Percentiles rank a stretch among this genome's conserved stretches.
phyloP scores from a whole-genome alignment of 2,113 vertebrate genomes.

The Ptilorrhoa leucosticta region DNA sequence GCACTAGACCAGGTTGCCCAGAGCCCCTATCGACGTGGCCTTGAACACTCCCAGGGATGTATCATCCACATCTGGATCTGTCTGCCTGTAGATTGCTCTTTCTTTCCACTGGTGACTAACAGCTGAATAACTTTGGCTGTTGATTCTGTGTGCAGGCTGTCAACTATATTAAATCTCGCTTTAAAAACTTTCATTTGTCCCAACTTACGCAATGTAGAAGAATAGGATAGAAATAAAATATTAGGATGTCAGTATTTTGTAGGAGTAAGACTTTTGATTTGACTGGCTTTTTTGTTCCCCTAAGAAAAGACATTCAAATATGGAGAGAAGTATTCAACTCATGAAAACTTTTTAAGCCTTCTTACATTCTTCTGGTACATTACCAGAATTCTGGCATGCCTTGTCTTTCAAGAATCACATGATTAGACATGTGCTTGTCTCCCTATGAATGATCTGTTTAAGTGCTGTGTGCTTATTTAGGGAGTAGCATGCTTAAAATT shows the following conservation, averaged over 20 bases:
- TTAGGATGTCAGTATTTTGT: background rate
- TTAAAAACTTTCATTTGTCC: background rate
- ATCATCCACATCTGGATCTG: background rate
- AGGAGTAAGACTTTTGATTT: background rate
- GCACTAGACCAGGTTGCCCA: no score
- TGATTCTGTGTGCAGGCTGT: background rate
- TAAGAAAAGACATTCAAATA: background rate
- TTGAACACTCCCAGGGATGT: background rate
- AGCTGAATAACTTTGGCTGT: background rate
- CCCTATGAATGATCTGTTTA: background rate
- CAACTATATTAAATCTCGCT: background rate
- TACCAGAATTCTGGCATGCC: background rate
- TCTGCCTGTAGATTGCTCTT: background rate
- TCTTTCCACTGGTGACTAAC: background rate
- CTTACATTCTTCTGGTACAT: background rate
- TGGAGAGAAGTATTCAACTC: background rate
- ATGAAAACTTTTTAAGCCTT: background rate
- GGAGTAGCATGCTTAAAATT: background rate
- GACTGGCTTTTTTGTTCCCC: background rate
- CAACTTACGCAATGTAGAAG: background rate
- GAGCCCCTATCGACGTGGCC: background rate
- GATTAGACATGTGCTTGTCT: background rate
- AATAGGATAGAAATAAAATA: background rate
- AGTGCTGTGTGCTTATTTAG: background rate
- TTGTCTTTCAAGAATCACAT: background rate